Evolutionary conservation across 1,140 invertebrate genomes (phyloP).

Genomic region (Apolygus lucorum): DNA sequence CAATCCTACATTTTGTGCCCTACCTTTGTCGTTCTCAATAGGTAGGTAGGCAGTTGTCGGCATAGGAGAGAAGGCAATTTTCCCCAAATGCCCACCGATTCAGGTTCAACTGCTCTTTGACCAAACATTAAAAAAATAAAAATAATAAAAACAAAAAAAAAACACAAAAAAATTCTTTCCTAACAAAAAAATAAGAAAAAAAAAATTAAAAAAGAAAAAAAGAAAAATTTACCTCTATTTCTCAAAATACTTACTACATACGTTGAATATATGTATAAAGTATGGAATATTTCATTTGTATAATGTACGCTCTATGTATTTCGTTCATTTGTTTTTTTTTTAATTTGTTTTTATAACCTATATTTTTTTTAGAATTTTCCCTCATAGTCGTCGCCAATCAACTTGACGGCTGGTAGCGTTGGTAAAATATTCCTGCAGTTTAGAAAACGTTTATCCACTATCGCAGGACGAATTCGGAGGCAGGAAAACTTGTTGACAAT

Average conservation of each 20-base stretch:
- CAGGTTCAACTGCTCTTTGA: background rate
- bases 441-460: too few species aligned
- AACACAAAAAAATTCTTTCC: constrained; percentile 21
- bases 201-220: constrained; percentile 21
- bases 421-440: background rate
- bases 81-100: background rate
- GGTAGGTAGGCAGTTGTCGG: background rate
- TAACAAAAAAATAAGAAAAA: constrained; percentile 12
- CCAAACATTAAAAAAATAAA: constrained; percentile 6
- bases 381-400: background rate
- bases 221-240: constrained; percentile 27
- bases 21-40: background rate
- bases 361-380: background rate
- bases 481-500: background rate
- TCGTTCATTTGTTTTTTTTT: background rate
- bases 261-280: constrained; percentile 24
- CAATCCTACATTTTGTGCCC: constrained; percentile 22
- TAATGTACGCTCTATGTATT: constrained; percentile 17
- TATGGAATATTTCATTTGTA: constrained; percentile 24
- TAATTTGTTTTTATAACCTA: background rate
- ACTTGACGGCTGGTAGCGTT: background rate
- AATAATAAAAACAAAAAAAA: constrained; percentile 18
- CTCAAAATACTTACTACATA: constrained; percentile 23
- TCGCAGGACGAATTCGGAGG: background rate
- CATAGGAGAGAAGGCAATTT: background rate